Conservation (phyloP, 1,140 invertebrate species). For the Patella vulgata region DNA sequence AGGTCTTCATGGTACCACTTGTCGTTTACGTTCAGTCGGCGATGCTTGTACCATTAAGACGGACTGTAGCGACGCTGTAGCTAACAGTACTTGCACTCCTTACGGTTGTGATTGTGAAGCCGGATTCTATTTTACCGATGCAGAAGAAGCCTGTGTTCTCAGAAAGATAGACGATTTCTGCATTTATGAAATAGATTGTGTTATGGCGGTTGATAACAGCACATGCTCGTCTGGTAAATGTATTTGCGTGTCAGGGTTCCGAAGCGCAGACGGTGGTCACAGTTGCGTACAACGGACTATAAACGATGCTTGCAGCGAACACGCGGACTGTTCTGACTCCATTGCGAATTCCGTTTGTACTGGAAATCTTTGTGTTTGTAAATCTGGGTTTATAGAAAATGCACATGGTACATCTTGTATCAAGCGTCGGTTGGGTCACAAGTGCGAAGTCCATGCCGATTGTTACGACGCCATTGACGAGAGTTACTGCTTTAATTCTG, state of each 20-base stretch:
- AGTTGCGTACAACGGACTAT: constrained; percentile 2
- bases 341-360: constrained; percentile 26
- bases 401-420: constrained; percentile 19
- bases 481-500: neutral
- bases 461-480: constrained; percentile 20
- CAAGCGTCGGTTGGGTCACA: constrained; percentile 6
- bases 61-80: constrained; percentile 25
- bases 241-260: constrained; percentile 7
- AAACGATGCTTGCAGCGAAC: neutral
- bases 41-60: constrained; percentile 18
- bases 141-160: neutral
- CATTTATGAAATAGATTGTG: constrained; percentile 2
- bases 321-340: constrained; percentile 30
- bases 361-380: constrained; percentile 23
- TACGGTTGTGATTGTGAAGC: constrained; percentile 17
- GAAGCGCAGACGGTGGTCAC: neutral
- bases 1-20: neutral
- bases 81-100: constrained; percentile 20
- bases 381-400: constrained; percentile 19
- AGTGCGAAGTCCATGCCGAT: constrained; percentile 26
- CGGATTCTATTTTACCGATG: constrained; percentile 12
- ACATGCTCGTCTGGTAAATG: constrained; percentile 2
- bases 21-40: constrained; percentile 10
- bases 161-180: constrained; percentile 19
- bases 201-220: neutral